Conservation (phyloP, 2,113 vertebrate genomes). For the Syngnathoides biaculeatus region DNA sequence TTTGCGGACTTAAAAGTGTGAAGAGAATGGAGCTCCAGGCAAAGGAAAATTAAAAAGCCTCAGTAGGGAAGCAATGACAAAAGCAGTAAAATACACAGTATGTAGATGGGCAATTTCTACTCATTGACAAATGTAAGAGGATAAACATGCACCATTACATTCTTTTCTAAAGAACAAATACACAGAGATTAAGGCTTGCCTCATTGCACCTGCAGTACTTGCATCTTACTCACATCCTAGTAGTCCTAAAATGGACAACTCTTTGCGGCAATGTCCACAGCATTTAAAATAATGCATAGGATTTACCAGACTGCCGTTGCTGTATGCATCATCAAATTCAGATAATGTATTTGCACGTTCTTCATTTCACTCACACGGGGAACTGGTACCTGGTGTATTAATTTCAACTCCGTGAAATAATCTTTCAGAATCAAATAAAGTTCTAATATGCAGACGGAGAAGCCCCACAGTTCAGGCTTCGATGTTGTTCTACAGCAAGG, state of each 20-base stretch:
- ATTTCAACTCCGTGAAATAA: not conserved
- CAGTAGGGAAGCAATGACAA: not conserved
- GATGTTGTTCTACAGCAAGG: not conserved
- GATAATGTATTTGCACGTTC: too few species aligned
- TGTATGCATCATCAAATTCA: too few species aligned
- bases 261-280: not conserved
- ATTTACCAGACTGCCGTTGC: not conserved
- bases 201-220: not conserved
- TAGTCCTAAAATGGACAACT: not conserved
- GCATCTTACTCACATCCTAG: not conserved
- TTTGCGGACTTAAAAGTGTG: slow-evolving; percentile 13
- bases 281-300: not conserved
- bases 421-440: not conserved
- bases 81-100: not conserved
- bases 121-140: slow-evolving; percentile 27
- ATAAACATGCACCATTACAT: slow-evolving; percentile 12
- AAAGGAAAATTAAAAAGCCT: not conserved
- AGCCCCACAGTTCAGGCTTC: too few species aligned
- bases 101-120: slow-evolving; percentile 4
- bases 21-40: not conserved
- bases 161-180: slow-evolving; percentile 6
- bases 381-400: too few species aligned
- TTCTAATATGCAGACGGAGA: not conserved
- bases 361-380: not conserved
- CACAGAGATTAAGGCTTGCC: not conserved